A percentile compares a stretch with the other conserved stretches of the same genome.
These are phyloP conservation scores for Schizopygopsis pylzovi DNA, from an alignment of 2,797 vertebrate species.

Conservation along the genomic window DNA sequence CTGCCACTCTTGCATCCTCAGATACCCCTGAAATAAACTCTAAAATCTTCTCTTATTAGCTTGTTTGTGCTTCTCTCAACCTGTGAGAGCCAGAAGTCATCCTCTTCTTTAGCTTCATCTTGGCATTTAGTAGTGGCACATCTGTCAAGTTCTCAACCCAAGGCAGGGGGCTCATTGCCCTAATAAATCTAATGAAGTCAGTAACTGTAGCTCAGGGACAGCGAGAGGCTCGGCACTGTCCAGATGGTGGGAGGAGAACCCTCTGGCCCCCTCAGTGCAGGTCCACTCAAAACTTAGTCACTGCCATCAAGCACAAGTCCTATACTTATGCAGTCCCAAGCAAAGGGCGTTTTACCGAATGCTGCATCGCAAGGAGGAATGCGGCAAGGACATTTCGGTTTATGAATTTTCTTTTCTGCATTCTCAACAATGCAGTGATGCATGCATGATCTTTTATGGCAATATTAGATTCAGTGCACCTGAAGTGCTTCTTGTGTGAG, in stretches of 20 bases:
- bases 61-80: constrained; percentile 56
- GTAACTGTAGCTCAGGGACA: constrained; percentile 77
- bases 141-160: constrained; percentile 54
- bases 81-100: constrained; percentile 68
- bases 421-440: constrained; percentile 17
- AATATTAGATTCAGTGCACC: constrained; percentile 24
- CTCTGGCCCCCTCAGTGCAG: constrained; percentile 47
- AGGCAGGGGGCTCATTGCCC: constrained; percentile 51
- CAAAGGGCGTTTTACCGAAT: not conserved
- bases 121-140: constrained; percentile 74
- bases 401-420: constrained; percentile 32
- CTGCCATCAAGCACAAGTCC: constrained; percentile 45
- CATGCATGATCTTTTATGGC: constrained; percentile 1
- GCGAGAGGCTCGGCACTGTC: constrained; percentile 55
- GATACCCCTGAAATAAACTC: not conserved
- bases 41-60: constrained; percentile 13
- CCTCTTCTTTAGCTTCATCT: constrained; percentile 79
- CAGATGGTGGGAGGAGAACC: constrained; percentile 61
- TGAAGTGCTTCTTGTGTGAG: not conserved
- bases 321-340: constrained; percentile 57
- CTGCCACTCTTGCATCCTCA: not conserved
- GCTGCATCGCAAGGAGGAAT: not conserved
- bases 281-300: constrained; percentile 44
- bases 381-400: not conserved
- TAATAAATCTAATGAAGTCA: constrained; percentile 59